Evolutionary conservation across 2,113 vertebrate species (phyloP).

Genomic region (Siniperca knerii): DNA sequence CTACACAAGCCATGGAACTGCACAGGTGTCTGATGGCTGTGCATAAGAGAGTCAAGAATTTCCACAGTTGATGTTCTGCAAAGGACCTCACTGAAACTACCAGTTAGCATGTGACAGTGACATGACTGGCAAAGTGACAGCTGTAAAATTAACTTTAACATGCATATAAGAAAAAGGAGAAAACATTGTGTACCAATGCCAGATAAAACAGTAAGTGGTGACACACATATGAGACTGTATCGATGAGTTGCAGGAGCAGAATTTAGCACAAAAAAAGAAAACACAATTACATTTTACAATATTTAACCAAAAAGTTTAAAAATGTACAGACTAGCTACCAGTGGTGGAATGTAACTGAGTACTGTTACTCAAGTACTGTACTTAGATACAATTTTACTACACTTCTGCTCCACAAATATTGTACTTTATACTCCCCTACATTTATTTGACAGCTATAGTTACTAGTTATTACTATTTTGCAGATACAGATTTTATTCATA

Average conservation of each 20-base stretch:
- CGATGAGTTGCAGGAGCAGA: not conserved
- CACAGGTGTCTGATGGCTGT: not conserved
- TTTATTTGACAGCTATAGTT: no score
- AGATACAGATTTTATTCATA: not conserved
- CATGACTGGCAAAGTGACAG: not conserved
- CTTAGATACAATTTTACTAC: not conserved
- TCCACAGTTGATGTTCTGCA: not conserved
- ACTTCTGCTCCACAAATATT: not conserved
- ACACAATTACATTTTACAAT: no score
- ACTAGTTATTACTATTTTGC: no score
- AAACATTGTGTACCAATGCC: not conserved
- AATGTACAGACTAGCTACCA: not conserved
- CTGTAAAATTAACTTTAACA: not conserved
- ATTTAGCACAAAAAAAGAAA: not conserved
- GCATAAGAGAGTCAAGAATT: not conserved
- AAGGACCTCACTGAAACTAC: not conserved
- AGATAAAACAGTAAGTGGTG: not conserved
- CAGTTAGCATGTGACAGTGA: not conserved
- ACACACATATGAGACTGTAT: no score
- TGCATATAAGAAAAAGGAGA: not conserved
- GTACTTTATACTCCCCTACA: no score
- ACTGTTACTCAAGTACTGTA: not conserved
- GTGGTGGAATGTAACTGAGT: not conserved
- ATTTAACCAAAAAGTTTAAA: not conserved
- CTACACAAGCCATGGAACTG: not conserved